Percentiles rank a stretch among this genome's conserved stretches.
Conservation (phyloP, 2,797 vertebrate species). For the Syndactyla subalaris region DNA sequence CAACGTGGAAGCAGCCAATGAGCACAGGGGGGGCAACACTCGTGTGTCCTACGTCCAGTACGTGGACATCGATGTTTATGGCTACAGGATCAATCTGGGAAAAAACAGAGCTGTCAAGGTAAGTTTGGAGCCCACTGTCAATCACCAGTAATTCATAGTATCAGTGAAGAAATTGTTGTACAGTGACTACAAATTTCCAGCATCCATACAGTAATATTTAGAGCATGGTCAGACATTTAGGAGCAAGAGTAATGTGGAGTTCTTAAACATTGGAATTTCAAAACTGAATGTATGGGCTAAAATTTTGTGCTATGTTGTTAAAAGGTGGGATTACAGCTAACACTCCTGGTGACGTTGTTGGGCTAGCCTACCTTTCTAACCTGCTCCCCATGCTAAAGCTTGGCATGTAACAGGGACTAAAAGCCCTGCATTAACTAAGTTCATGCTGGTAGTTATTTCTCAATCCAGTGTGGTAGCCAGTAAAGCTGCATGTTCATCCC, state of each 20-base stretch:
- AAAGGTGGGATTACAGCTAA: not conserved
- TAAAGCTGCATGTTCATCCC: not conserved
- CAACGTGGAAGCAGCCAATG: slow-evolving; percentile 56
- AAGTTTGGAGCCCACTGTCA: not conserved
- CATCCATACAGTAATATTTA: not conserved
- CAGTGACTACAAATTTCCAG: not conserved
- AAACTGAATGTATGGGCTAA: not conserved
- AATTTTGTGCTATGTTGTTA: not conserved
- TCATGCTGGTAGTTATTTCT: not conserved
- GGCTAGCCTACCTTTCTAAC: not conserved
- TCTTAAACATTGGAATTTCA: not conserved
- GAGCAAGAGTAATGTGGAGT: not conserved
- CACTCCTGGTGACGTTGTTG: not conserved
- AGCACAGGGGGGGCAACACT: slow-evolving; percentile 30
- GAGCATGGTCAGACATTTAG: not conserved
- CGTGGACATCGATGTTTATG: not conserved
- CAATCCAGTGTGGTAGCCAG: not conserved
- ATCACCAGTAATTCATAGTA: not conserved
- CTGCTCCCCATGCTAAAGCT: not conserved
- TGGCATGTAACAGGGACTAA: not conserved
- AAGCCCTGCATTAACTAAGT: not conserved
- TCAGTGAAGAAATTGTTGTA: not conserved
- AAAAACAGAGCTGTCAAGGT: slow-evolving; percentile 43
- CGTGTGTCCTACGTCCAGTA: not conserved
- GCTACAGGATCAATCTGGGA: slow-evolving; percentile 34